These are phyloP conservation scores for Ophraella communa DNA, from an alignment of 2,888 invertebrate species.

Conservation along the genomic window DNA sequence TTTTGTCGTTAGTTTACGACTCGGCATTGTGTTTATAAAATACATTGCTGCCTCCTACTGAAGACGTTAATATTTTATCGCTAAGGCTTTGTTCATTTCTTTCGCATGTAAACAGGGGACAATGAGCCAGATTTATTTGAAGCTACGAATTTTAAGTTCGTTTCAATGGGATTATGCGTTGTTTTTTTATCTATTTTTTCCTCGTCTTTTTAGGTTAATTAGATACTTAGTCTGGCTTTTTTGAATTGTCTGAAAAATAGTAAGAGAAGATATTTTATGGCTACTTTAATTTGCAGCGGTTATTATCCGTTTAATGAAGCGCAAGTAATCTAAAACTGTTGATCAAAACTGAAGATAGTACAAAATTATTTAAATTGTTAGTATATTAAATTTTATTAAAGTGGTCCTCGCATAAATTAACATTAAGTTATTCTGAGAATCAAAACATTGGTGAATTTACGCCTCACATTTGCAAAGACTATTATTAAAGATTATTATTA, in stretches of 20 bases:
- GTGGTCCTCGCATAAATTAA: too few relatives aligned
- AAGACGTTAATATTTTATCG: slow-evolving; percentile 42
- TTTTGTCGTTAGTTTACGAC: not conserved
- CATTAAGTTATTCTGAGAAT: too few relatives aligned
- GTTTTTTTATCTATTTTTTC: slow-evolving; percentile 10
- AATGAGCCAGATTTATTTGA: slow-evolving; percentile 33
- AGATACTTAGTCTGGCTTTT: slow-evolving; percentile 12
- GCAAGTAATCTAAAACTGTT: too few relatives aligned
- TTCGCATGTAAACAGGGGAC: slow-evolving; percentile 29
- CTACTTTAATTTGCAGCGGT: too few relatives aligned
- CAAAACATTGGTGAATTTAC: too few relatives aligned
- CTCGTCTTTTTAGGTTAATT: slow-evolving; percentile 24
- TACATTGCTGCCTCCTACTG: slow-evolving; percentile 33
- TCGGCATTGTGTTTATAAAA: slow-evolving; percentile 36
- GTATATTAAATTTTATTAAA: too few relatives aligned
- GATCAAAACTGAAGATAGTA: too few relatives aligned
- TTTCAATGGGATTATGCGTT: slow-evolving; percentile 25
- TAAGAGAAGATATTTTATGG: too few relatives aligned
- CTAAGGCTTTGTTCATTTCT: slow-evolving; percentile 36
- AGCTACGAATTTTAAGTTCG: slow-evolving; percentile 24
- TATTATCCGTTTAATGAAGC: too few relatives aligned
- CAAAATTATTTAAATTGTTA: too few relatives aligned
- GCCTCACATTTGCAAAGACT: too few relatives aligned
- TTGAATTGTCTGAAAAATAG: not conserved
- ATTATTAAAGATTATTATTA: too few relatives aligned